Conservation (phyloP, 2,113 vertebrate species). For the Crotophaga sulcirostris region DNA sequence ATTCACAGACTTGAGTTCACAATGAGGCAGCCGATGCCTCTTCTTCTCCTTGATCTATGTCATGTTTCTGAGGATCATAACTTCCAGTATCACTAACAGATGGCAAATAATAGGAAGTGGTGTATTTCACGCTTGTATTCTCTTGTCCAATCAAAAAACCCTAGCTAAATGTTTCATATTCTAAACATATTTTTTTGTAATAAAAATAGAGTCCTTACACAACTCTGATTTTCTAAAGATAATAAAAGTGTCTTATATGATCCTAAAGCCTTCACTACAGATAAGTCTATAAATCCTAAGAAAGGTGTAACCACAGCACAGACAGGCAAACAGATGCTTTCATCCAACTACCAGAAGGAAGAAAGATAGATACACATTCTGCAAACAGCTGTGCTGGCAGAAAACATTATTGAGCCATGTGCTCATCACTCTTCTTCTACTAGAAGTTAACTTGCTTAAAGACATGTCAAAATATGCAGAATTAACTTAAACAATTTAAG, state of each 20-base stretch:
- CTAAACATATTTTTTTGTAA: not conserved
- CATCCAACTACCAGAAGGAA: slow-evolving; percentile 8
- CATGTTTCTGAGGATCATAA: not conserved
- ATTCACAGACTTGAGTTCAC: not conserved
- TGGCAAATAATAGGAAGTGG: not conserved
- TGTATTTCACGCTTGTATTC: not conserved
- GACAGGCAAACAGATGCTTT: slow-evolving; percentile 53
- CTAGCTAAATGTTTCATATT: not conserved
- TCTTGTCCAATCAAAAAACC: not conserved
- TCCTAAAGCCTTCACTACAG: not conserved
- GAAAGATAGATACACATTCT: slow-evolving; percentile 16
- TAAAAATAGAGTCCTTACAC: not conserved
- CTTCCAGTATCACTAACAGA: not conserved
- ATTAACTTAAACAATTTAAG: not conserved
- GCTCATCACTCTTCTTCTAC: not conserved
- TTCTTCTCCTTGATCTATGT: not conserved
- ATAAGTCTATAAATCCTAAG: not conserved
- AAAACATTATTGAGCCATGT: not conserved
- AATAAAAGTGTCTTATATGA: not conserved
- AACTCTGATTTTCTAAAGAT: not conserved
- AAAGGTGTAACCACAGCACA: slow-evolving; percentile 48
- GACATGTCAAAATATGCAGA: not conserved
- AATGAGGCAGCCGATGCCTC: not conserved
- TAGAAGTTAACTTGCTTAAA: not conserved
- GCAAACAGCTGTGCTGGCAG: slow-evolving; percentile 56